A percentile compares a stretch with the other conserved stretches of the same genome.
These are phyloP conservation scores for Etheostoma spectabile DNA, from an alignment of 2,113 vertebrate genomes.

Conservation along the genomic window DNA sequence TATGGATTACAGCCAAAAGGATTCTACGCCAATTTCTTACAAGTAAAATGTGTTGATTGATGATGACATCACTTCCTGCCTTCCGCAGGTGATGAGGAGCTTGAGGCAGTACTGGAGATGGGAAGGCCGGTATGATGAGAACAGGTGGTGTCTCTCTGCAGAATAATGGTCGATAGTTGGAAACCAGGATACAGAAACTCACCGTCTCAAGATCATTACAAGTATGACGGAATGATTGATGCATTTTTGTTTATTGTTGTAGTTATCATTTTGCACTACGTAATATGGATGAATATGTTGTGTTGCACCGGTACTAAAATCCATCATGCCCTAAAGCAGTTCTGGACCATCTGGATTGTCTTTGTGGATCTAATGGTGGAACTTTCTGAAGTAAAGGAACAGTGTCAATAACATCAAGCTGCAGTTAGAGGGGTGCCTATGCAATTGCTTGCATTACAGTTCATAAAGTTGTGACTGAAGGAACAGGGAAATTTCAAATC, in stretches of 20 bases:
- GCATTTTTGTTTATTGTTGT: not conserved
- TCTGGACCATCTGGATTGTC: constrained; percentile 96
- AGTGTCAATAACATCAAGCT: constrained; percentile 92
- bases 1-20: not conserved
- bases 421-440: constrained; percentile 91
- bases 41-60: not conserved
- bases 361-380: constrained; percentile 99
- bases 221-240: constrained; percentile 73
- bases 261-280: not conserved
- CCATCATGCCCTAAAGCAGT: constrained; percentile 95
- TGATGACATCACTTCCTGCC: constrained; percentile 4
- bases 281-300: constrained; percentile 18
- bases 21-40: not conserved
- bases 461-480: not conserved
- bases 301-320: constrained; percentile 89
- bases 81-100: constrained; percentile 92
- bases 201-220: constrained; percentile 96
- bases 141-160: constrained; percentile 94
- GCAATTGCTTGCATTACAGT: not conserved
- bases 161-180: constrained; percentile 98
- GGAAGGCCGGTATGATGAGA: constrained; percentile 96
- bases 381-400: constrained; percentile 93
- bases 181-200: constrained; percentile 97
- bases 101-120: constrained; percentile 95
- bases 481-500: not conserved